A percentile compares a stretch with the other conserved stretches of the same genome.
These are phyloP conservation scores for Brachionus sp. DNA, from an alignment of 1,140 invertebrate genomes.

Conservation along the genomic window DNA sequence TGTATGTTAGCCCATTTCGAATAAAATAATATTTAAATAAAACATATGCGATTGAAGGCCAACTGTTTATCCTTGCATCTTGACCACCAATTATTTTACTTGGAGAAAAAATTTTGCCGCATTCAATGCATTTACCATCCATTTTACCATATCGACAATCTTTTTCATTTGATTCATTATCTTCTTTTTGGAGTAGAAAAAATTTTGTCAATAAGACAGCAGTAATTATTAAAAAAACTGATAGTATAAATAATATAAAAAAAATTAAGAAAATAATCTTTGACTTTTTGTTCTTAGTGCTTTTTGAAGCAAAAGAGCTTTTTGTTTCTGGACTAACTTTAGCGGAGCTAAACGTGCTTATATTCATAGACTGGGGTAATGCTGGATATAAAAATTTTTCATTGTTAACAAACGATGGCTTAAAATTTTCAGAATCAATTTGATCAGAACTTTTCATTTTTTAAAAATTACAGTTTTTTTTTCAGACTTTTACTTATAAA, in stretches of 20 bases:
- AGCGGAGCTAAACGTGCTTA: neutral
- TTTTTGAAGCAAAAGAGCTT: neutral
- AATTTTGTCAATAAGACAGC: neutral
- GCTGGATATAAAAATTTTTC: neutral
- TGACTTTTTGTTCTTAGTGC: neutral
- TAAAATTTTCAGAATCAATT: neutral
- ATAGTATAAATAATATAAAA: neutral
- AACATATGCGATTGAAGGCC: slow-evolving; percentile 17
- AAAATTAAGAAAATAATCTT: neutral
- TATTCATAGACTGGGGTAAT: neutral
- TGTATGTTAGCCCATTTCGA: neutral
- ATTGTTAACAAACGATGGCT: neutral
- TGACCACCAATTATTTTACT: slow-evolving; percentile 27
- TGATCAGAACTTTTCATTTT: neutral
- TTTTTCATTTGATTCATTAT: neutral
- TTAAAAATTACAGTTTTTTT: neutral
- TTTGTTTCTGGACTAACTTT: neutral
- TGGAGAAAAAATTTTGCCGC: neutral
- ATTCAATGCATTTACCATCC: neutral
- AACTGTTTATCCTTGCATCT: neutral
- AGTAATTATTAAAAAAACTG: neutral
- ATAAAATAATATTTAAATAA: neutral
- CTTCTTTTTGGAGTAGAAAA: neutral
- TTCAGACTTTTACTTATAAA: neutral
- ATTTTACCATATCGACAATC: neutral